phyloP scores from a whole-genome alignment of 1,140 invertebrate genomes.

The Lethocerus indicus region DNA sequence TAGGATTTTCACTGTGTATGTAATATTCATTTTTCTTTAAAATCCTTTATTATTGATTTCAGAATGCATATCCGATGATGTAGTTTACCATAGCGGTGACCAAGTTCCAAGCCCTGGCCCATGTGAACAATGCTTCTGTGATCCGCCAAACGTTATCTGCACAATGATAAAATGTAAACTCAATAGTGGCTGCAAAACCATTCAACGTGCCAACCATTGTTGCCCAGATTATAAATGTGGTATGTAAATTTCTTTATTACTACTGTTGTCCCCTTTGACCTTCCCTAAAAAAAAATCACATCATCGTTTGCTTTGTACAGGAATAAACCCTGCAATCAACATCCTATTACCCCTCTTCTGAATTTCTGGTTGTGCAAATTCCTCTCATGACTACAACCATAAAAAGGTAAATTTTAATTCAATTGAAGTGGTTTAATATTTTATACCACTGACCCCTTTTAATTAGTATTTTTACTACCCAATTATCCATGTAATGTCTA shows the following conservation, averaged over 20 bases:
- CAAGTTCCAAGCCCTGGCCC: slow-evolving; percentile 16
- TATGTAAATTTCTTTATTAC: slow-evolving; percentile 24
- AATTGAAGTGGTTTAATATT: neutral
- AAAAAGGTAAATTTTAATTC: neutral
- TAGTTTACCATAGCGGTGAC: slow-evolving; percentile 8
- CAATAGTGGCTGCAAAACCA: slow-evolving; percentile 45
- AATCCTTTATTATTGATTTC: no score
- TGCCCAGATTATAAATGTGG: slow-evolving; percentile 65
- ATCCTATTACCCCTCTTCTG: neutral
- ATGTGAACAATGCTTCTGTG: slow-evolving; percentile 19
- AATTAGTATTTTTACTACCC: no score
- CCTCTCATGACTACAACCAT: neutral
- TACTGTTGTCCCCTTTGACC: neutral
- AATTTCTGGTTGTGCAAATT: neutral
- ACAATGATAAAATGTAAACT: slow-evolving; percentile 18
- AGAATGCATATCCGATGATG: slow-evolving; percentile 10
- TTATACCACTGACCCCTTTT: no score
- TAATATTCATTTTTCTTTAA: no score
- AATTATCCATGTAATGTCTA: no score
- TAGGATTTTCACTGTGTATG: no score
- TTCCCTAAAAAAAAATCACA: neutral
- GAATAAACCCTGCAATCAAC: neutral
- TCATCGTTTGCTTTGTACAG: neutral
- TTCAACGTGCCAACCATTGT: slow-evolving; percentile 51
- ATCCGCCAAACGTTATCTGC: slow-evolving; percentile 18